Percentiles rank a stretch among this genome's conserved stretches.
phyloP scores from a whole-genome alignment of 2,113 vertebrate species.

The Todiramphus saurophagus region DNA sequence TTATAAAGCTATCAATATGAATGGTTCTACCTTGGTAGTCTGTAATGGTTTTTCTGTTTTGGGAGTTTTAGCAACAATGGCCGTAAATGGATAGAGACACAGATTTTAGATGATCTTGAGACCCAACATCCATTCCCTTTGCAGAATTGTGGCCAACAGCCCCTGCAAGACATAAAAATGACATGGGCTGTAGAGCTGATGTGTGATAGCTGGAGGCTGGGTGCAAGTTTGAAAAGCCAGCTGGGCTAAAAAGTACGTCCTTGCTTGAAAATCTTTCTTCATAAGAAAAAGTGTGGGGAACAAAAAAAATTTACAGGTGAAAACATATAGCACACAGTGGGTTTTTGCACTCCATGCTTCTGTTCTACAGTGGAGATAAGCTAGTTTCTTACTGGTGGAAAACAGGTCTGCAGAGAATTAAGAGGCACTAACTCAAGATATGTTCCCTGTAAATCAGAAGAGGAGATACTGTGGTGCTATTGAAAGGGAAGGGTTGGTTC shows the following conservation, averaged over 20 bases:
- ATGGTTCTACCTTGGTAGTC: background rate
- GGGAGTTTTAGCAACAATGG: background rate
- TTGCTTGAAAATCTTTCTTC: background rate
- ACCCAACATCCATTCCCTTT: background rate
- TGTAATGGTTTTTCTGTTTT: background rate
- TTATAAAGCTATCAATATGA: background rate
- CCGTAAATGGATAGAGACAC: background rate
- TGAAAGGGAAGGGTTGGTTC: background rate
- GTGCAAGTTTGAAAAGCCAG: background rate
- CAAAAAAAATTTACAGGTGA: background rate
- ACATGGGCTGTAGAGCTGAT: background rate
- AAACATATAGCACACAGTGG: background rate
- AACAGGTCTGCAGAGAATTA: background rate
- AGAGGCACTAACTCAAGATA: background rate
- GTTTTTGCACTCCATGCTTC: background rate
- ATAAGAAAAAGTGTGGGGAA: background rate
- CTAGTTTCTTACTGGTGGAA: background rate
- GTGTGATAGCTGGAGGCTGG: background rate
- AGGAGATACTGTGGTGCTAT: fast-evolving
- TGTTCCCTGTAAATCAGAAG: background rate
- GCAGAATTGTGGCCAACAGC: background rate
- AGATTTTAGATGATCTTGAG: background rate
- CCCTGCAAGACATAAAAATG: background rate
- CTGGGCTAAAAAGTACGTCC: background rate
- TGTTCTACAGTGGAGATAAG: background rate